Conservation (phyloP, 2,797 vertebrate species). For the Sparidentex hasta region DNA sequence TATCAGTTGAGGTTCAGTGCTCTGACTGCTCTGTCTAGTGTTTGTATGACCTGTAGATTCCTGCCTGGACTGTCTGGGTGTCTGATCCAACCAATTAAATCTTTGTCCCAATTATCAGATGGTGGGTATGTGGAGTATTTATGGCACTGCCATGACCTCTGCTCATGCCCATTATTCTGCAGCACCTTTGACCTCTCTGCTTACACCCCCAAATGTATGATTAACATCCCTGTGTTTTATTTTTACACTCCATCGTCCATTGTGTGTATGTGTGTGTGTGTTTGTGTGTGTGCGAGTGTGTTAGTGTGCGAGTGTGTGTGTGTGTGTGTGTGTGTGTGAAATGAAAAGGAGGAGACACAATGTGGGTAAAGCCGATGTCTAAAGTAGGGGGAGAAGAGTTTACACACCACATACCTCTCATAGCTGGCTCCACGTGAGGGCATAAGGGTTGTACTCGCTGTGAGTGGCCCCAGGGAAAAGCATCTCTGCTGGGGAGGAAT, state of each 20-base stretch:
- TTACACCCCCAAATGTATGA: conserved; percentile 51
- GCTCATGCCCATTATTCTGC: conserved; percentile 54
- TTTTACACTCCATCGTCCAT: conserved; percentile 14
- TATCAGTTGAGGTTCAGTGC: conserved; percentile 21
- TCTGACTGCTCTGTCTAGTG: not conserved
- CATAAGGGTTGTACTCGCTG: conserved; percentile 56
- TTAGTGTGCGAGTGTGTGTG: conserved; percentile 3
- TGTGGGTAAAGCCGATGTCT: conserved; percentile 54
- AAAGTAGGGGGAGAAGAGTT: conserved; percentile 38
- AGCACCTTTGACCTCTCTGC: conserved; percentile 63
- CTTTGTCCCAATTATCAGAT: conserved; percentile 55
- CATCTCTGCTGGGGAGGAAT: conserved; percentile 78
- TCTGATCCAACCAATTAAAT: conserved; percentile 61
- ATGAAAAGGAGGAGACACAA: conserved; percentile 39
- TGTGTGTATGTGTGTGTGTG: conserved; percentile 31
- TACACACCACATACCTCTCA: conserved; percentile 73
- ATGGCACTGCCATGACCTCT: conserved; percentile 49
- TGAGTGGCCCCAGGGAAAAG: conserved; percentile 68
- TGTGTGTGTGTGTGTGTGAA: conserved; percentile 24
- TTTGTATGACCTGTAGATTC: conserved; percentile 12
- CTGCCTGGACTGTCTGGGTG: not conserved
- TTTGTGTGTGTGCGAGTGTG: not conserved
- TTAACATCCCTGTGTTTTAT: conserved; percentile 59
- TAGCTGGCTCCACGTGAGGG: conserved; percentile 73
- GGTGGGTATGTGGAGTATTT: conserved; percentile 56